Conservation (phyloP, 2,888 invertebrate species). For the Tricholauxania praeusta region DNA sequence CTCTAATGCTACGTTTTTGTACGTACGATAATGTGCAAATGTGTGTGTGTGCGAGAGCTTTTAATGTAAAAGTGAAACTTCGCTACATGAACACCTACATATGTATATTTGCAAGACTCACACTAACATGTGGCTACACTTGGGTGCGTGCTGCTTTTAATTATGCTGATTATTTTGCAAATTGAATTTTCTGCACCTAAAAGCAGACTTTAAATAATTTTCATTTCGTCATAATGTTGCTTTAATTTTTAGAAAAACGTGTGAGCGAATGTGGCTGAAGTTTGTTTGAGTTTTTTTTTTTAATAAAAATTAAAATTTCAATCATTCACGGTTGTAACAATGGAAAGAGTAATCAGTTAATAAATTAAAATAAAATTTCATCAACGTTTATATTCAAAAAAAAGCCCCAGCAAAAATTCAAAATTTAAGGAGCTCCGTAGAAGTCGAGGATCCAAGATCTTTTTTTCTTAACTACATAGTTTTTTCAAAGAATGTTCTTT, state of each 20-base stretch:
- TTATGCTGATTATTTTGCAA: constrained; percentile 45
- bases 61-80: constrained; percentile 21
- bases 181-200: constrained; percentile 46
- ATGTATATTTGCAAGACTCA: too few relatives aligned
- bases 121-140: not conserved
- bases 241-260: not conserved
- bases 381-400: too few relatives aligned
- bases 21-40: not conserved
- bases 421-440: too few relatives aligned
- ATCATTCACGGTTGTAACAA: too few relatives aligned
- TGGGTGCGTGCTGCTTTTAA: not conserved
- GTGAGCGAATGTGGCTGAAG: not conserved
- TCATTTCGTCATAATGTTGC: not conserved
- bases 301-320: not conserved
- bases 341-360: too few relatives aligned
- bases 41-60: not conserved
- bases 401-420: too few relatives aligned
- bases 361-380: too few relatives aligned
- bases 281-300: not conserved
- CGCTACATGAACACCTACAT: not conserved
- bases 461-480: too few relatives aligned
- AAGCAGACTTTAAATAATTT: constrained; percentile 43
- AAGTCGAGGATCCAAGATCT: too few relatives aligned
- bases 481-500: too few relatives aligned
- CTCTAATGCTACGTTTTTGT: constrained; percentile 10